Evolutionary conservation across 2,113 vertebrate genomes (phyloP), one percentile per base, ranked within the genome.

Genomic region (Calyptommatus sinebrachiatus): DNA sequence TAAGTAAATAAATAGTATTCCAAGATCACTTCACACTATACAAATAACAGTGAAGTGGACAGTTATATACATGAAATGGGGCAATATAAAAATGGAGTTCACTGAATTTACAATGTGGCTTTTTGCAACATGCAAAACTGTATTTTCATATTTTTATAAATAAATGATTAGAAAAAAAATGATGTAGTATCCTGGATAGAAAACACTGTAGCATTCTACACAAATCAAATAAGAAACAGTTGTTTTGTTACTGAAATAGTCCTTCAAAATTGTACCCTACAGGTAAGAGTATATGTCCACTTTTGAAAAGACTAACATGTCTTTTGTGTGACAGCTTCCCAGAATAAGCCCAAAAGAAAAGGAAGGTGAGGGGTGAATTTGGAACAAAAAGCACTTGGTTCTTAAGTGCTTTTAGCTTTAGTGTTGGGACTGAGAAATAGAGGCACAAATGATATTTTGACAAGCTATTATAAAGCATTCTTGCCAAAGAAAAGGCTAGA

Each of bases 381-480:
- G 41, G 35, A 41, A 35, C 35, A 66, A 68, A 69, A 73, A 70
- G 20, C 60, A 21, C 50, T 72, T 63, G 41, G 46, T 28, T 75
- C 78, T 60, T 57, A 53, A 85, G 45, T 75, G 62, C 7, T n/a
- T 50, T 48, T 76, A 21, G 14, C 29, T 21, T 78, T 74, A 71
- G 65, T 53, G 24, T 76, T 45, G 9, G 41, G 26, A 6, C 2
- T 28, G 75, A 73, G 65, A 74, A 84, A 71, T 62, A 26, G 53
- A 62, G 57, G 22, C 21, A 29, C 22, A 65, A 53, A 73, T 61
- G 48, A 53, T 63, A 31, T 21, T 50, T 72, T 73, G 79, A 85
- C 70, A 78, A 81, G 74, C 63, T 77, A 63, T 62, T 84, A 45
- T 69, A 77, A 73, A 84, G n/a, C 65, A 67, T 41, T 41, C 31